These are phyloP conservation scores for Caprella mutica DNA, from an alignment of 2,888 invertebrate genomes.

Conservation along the genomic window DNA sequence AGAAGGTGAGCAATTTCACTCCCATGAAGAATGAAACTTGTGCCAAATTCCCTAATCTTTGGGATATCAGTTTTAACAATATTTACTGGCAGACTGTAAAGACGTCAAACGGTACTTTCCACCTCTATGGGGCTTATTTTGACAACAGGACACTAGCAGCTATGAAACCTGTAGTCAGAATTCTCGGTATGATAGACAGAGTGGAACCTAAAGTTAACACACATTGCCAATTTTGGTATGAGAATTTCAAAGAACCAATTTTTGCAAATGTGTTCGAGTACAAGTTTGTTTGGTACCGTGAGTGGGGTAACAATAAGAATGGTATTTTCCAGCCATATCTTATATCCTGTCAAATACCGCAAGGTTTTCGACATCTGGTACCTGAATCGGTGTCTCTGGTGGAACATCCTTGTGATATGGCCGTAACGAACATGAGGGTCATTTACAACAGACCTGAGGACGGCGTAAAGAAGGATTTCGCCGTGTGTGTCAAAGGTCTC, in stretches of 20 bases:
- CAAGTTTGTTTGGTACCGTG: constrained; percentile 85
- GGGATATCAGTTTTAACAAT: constrained; percentile 83
- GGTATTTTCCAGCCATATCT: constrained; percentile 82
- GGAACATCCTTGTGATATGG: constrained; percentile 68
- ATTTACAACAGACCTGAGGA: constrained; percentile 61
- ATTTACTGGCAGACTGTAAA: constrained; percentile 81
- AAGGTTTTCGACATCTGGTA: constrained; percentile 58
- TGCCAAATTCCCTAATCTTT: constrained; percentile 73
- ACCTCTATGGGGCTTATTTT: constrained; percentile 78
- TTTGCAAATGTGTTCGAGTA: constrained; percentile 64
- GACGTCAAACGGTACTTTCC: constrained; percentile 74
- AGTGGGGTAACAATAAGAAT: constrained; percentile 88
- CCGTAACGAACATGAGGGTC: constrained; percentile 69
- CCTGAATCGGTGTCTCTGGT: constrained; percentile 77
- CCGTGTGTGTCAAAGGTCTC: constrained; percentile 85
- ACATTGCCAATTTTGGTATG: constrained; percentile 81
- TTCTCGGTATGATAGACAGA: constrained; percentile 77
- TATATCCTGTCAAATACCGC: constrained; percentile 78
- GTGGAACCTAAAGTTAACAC: constrained; percentile 70
- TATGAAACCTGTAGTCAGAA: constrained; percentile 68
- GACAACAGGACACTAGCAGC: constrained; percentile 56
- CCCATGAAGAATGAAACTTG: constrained; percentile 59
- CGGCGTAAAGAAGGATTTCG: constrained; percentile 59
- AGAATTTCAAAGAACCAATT: constrained; percentile 65
- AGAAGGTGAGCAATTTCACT: constrained; percentile 37